Evolutionary conservation across 2,888 invertebrate species (phyloP), one percentile per base, ranked within the genome.

Genomic region (Fabriciana adippe): DNA sequence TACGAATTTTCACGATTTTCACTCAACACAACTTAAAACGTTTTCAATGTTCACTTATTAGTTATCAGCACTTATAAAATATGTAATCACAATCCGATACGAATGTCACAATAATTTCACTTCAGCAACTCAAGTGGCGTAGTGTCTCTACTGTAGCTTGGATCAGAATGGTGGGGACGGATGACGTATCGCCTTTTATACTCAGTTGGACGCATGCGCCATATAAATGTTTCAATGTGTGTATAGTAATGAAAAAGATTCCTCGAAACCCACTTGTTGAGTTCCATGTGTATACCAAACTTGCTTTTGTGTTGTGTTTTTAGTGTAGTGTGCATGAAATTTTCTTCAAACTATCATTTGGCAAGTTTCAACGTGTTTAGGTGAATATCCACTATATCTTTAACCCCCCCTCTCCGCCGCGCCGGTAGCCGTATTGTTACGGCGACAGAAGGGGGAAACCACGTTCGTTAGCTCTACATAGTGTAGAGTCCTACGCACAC

Each of bases 91-190:
- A 66, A 67, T 56, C 64, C 15, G 54, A 78, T 73, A 79, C 77
- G 75, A 81, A 86, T 92, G 91, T 90, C 91, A 89, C 90, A 91
- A 92, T 81, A 78, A 90, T 91, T 90, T 89, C 90, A 89, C 76
- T 85, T 84, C 72, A 73, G 73, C 71, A 74, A 68, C 69, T 70
- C 73, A 78, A 81, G 79, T 68, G 74, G 78, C 90, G 88, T 87
- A 75, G 66, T 74, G 0, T 79, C 69, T 72, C 83, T 81, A 74
- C 70, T 78, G 83, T 74, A 70, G 78, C 72, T 82, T 74, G 72
- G 72, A 68, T 76, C 76, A 74, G 81, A 90, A 84, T 92, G 87
- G 78, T 76, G 69, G 51, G 48, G 51, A n/a, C 60, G 50, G 48
- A 63, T 79, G 81, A 81, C 79, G 78, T 75, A 65, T 64, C 51